phyloP scores from a whole-genome alignment of 2,113 vertebrate species.

The Semicossyphus pulcher region DNA sequence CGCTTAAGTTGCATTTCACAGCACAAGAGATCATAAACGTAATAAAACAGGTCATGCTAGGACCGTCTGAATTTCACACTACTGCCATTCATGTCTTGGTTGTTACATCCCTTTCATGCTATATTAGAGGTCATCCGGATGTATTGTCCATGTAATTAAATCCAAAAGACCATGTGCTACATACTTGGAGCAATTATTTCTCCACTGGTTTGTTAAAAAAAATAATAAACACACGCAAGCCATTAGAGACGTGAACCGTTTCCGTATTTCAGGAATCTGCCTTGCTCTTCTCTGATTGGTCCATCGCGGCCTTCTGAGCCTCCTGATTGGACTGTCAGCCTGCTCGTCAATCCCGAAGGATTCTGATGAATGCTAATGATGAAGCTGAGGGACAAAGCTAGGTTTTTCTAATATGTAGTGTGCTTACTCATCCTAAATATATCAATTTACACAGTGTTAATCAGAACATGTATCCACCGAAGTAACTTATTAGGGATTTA shows the following conservation, averaged over 20 bases:
- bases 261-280: neutral
- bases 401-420: conserved; percentile 1
- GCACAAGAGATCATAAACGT: neutral
- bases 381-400: conserved; percentile 9
- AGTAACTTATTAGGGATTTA: neutral
- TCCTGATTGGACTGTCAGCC: conserved; percentile 56
- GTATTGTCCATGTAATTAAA: neutral
- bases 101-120: neutral
- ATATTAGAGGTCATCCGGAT: neutral
- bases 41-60: neutral
- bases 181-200: neutral
- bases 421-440: conserved; percentile 7
- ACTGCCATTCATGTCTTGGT: conserved; percentile 5
- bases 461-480: too few species aligned
- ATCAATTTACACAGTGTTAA: neutral
- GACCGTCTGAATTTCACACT: conserved; percentile 5
- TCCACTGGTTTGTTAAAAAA: neutral
- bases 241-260: neutral
- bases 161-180: neutral
- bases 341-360: conserved; percentile 52
- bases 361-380: conserved; percentile 45
- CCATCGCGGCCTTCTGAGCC: neutral
- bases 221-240: conserved; percentile 14
- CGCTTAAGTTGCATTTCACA: neutral
- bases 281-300: conserved; percentile 51